Evolutionary conservation across 2,888 invertebrate genomes (phyloP).

Genomic region (Caenorhabditis imperialis): DNA sequence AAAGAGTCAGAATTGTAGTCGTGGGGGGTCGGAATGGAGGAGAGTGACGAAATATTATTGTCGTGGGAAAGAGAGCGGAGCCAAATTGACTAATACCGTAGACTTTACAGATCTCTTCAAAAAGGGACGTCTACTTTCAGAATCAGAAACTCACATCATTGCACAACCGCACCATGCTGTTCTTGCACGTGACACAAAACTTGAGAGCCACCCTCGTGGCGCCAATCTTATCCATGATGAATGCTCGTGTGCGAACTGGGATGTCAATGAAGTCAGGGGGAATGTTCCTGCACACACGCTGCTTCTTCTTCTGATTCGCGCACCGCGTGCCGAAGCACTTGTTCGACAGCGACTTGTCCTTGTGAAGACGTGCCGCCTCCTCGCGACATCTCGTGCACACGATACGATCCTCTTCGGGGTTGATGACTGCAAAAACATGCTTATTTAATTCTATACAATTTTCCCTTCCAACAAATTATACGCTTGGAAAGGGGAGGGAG

Average conservation of each 20-base stretch:
- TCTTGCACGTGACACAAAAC: constrained; percentile 42
- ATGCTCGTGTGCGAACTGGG: constrained; percentile 25
- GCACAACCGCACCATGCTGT: constrained; percentile 17
- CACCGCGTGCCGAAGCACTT: constrained; percentile 38
- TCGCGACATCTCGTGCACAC: constrained; percentile 41
- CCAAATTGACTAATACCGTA: too few species aligned
- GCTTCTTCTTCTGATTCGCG: constrained; percentile 28
- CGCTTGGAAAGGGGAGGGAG: not conserved
- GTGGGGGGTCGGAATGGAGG: too few species aligned
- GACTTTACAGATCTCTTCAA: too few species aligned
- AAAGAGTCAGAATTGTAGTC: too few species aligned
- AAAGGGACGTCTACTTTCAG: too few species aligned
- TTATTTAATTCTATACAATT: too few species aligned
- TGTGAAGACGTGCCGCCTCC: constrained; percentile 34
- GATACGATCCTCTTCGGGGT: constrained; percentile 23
- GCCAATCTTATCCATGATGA: constrained; percentile 38
- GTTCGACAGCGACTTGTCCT: constrained; percentile 38
- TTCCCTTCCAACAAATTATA: not conserved
- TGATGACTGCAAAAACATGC: constrained; percentile 21
- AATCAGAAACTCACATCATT: constrained; percentile 30
- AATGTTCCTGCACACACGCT: constrained; percentile 18
- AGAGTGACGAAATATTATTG: too few species aligned
- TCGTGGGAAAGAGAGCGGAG: too few species aligned
- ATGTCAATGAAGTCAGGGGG: constrained; percentile 31
- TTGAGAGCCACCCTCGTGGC: constrained; percentile 33